Evolutionary conservation across 2,888 invertebrate species (phyloP).

Genomic region (Branchipolynoe longqiensis): DNA sequence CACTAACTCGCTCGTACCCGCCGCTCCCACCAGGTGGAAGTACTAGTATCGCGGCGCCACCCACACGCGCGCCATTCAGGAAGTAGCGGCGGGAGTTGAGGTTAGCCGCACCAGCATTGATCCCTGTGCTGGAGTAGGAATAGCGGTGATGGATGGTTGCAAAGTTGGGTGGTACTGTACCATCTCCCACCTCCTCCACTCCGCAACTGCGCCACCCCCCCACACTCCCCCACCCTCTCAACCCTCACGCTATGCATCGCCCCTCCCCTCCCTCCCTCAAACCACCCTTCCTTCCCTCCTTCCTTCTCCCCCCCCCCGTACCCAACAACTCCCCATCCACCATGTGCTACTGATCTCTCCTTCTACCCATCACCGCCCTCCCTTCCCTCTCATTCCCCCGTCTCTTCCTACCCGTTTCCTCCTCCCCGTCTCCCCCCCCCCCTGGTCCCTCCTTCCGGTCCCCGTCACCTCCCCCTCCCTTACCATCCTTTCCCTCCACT

Average conservation of each 20-base stretch:
- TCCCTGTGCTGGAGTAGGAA: neutral
- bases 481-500: too few species aligned
- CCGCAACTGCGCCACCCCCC: neutral
- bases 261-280: neutral
- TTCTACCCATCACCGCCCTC: too few species aligned
- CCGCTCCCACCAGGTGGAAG: slow-evolving; percentile 9
- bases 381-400: too few species aligned
- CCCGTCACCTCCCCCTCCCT: too few species aligned
- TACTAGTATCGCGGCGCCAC: too few species aligned
- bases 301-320: too few species aligned
- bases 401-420: too few species aligned
- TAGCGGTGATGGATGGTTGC: slow-evolving; percentile 24
- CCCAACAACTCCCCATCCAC: neutral
- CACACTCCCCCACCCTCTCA: neutral
- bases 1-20: slow-evolving; percentile 32
- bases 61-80: slow-evolving; percentile 28
- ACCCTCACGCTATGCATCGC: neutral
- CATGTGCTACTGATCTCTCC: too few species aligned
- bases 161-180: neutral
- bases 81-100: slow-evolving; percentile 5
- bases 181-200: neutral
- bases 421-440: too few species aligned
- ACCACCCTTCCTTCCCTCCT: too few species aligned
- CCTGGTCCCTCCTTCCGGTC: too few species aligned
- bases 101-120: slow-evolving; percentile 35